Conservation (phyloP, 2,113 vertebrate genomes). For the Dasyurus viverrinus region DNA sequence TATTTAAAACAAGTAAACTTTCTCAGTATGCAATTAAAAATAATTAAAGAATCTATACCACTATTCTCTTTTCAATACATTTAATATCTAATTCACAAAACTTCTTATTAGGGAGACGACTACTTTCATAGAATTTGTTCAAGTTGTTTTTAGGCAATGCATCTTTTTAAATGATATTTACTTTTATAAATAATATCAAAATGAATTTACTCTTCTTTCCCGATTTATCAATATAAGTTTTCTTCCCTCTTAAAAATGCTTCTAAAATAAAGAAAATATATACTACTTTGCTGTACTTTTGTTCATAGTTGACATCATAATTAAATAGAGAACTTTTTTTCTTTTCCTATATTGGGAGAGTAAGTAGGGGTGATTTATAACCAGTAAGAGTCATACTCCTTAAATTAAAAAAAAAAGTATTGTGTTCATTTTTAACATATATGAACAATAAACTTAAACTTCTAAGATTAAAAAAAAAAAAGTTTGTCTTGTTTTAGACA, state of each 20-base stretch:
- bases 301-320: not conserved
- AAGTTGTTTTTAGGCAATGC: not conserved
- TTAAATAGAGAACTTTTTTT: not conserved
- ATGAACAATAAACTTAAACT: slow-evolving; percentile 22
- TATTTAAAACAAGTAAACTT: not conserved
- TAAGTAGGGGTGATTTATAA: not conserved
- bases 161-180: not conserved
- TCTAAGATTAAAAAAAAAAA: slow-evolving; percentile 40
- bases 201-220: not conserved
- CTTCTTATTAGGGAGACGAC: not conserved
- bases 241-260: not conserved
- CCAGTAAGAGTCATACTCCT: not conserved
- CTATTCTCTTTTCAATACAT: not conserved
- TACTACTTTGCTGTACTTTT: not conserved
- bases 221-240: not conserved
- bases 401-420: not conserved
- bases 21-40: not conserved
- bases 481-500: slow-evolving; percentile 19
- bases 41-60: not conserved
- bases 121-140: not conserved
- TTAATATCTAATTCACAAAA: not conserved
- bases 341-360: not conserved
- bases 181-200: not conserved
- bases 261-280: not conserved
- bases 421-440: slow-evolving; percentile 32